Base-by-base conservation (phyloP, 2,888 invertebrate genomes). In the Coleophora deauratella region DNA sequence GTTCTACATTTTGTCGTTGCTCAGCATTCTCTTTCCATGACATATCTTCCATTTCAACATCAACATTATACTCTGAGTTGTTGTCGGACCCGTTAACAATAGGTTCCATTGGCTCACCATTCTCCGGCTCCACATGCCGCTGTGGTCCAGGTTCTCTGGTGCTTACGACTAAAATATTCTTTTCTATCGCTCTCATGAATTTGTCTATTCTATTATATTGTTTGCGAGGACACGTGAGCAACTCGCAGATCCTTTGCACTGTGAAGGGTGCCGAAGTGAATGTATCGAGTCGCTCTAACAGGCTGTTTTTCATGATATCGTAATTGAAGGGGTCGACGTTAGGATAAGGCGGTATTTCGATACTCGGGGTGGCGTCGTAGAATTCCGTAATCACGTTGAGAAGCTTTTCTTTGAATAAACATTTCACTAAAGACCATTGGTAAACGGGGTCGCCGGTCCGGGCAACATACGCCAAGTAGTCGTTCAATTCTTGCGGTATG, bases 161-260 rank as follows among this genome's bases (percentile, higher is more conserved):
- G 66, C 91, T 91, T 9, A 96, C 96, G 44, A 96, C 96, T 56
- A 96, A 79, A 54, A 96, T 94, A 61, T 95, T 96, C 76, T 99
- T 99, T 73, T 99, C 99, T 45, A 99, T 88, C 0, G 98, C 99
- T 44, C 98, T 88, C 93, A 99, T 94, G 70, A 94, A 99, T 74
- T 99, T 99, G 70, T 98, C 99, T 47, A 97, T 93, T 47, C 97
- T 89, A 65, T 94, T 95, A 75, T 99, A 99, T 68, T 99, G 97
- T 69, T 95, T 96, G 14, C 93, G 89, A 1, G 99, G 98, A 52
- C 91, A 91, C 3, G 95, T 94, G 2, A 99, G 84, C 27, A 99
- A 87, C 75, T 99, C 99, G 76, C 98, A 97, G 47, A 99, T 90
- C 54, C 99, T 89, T 75, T 98, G 98, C 50, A 98, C 93, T 12